Evolutionary conservation across 2,113 vertebrate genomes (phyloP), one percentile per base, ranked within the genome.

Genomic region (Salvator merianae): DNA sequence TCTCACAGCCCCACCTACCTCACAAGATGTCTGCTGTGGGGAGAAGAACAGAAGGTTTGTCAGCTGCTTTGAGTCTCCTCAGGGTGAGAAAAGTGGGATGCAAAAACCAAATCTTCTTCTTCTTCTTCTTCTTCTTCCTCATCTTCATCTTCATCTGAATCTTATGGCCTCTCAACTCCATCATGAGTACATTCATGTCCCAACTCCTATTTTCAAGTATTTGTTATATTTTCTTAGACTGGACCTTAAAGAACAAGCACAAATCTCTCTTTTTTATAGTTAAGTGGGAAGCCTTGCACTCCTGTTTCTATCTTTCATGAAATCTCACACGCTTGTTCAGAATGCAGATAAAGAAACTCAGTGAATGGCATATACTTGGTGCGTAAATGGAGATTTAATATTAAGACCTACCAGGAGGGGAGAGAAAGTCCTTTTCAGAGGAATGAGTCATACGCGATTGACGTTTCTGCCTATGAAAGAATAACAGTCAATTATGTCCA

Each of bases 351-450:
- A 63, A 36, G 24, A 8, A 9, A 24, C 36, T 59, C 53, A 43
- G 50, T 10, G 43, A 71, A 71, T 55, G 28, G 83, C 75, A 40
- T 43, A 34, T 24, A 28, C 7, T 32, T 71, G 65, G 40, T 14
- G 4, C 26, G 62, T 47, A 72, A 63, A 79, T 50, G 53, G 68
- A 72, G 53, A 47, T 84, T 79, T 84, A 72, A 72, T 84, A 79
- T 84, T 28, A 36, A 79, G 68, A 32, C 66, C 71, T 28, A 72
- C 53, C 53, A 65, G 53, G 76, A 72, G 40, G 53, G 53, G 13
- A 47, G 22, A 9, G 24, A 8, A 13, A 32, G 0, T 7, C 9
- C 18, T 7, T 71, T 50, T 22, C 38, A 40, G 13, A n/a, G 22
- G 22, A 63, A 34, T 79, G 83, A 84, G 12, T 84, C 68, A 79